These are phyloP conservation scores for Eupithecia tripunctaria DNA, from an alignment of 2,888 invertebrate genomes.

Conservation along the genomic window DNA sequence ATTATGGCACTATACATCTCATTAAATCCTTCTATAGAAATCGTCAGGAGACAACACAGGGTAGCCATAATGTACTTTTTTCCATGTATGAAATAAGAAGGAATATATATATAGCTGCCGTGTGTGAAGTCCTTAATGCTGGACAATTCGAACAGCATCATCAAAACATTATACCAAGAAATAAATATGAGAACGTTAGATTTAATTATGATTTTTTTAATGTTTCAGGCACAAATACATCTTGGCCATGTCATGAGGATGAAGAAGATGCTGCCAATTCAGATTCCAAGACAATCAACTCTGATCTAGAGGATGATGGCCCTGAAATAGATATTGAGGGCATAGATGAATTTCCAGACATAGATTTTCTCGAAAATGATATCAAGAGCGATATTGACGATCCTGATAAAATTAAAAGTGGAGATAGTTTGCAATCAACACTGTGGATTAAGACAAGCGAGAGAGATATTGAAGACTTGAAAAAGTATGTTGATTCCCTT, in stretches of 20 bases:
- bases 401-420: constrained; percentile 53
- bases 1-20: no score
- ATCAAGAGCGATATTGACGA: constrained; percentile 64
- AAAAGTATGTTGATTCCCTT: constrained; percentile 62
- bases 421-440: constrained; percentile 71
- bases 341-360: constrained; percentile 71
- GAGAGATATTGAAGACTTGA: constrained; percentile 83
- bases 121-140: no score
- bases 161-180: no score
- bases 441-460: constrained; percentile 78
- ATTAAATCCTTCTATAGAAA: no score
- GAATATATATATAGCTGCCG: no score
- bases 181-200: no score
- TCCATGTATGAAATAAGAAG: no score
- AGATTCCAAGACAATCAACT: constrained; percentile 74
- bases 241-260: constrained; percentile 79
- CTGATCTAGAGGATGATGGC: constrained; percentile 73
- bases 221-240: constrained; percentile 70
- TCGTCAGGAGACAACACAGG: no score
- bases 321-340: constrained; percentile 68
- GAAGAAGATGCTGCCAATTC: constrained; percentile 78
- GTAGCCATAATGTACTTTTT: no score
- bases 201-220: neutral
- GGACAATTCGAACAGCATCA: no score
- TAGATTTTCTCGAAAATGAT: constrained; percentile 71